Percentiles rank a stretch among this genome's conserved stretches.
Conservation (phyloP, 2,797 vertebrate genomes). For the Gymnopithys bicolor region DNA sequence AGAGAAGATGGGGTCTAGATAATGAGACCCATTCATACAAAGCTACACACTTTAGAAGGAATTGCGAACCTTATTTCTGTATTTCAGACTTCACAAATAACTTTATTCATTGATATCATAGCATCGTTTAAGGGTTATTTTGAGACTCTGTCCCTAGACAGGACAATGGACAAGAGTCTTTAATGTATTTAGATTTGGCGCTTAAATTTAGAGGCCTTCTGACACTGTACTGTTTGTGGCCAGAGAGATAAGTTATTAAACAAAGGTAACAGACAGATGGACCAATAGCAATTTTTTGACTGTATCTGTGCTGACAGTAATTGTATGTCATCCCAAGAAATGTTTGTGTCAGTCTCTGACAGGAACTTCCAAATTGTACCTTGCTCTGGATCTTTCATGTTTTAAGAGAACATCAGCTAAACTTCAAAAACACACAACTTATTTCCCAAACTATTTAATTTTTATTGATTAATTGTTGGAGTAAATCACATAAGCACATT, state of each 20-base stretch:
- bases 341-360: not conserved
- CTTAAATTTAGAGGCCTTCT: not conserved
- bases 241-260: not conserved
- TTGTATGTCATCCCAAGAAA: not conserved
- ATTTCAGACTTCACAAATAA: not conserved
- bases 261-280: not conserved
- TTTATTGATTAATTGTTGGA: not conserved
- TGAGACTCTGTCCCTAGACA: not conserved
- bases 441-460: not conserved
- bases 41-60: not conserved
- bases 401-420: not conserved
- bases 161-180: not conserved
- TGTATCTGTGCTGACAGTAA: not conserved
- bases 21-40: not conserved
- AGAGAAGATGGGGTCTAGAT: not conserved
- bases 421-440: not conserved
- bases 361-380: not conserved
- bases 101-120: not conserved
- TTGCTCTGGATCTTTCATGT: not conserved
- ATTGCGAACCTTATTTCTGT: not conserved
- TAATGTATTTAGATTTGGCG: not conserved
- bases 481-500: not conserved
- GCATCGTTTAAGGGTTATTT: rapidly evolving
- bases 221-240: not conserved
- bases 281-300: not conserved